Percentiles rank a stretch among this genome's conserved stretches.
Conservation (phyloP, 2,113 vertebrate species). For the Ascaphus truei region DNA sequence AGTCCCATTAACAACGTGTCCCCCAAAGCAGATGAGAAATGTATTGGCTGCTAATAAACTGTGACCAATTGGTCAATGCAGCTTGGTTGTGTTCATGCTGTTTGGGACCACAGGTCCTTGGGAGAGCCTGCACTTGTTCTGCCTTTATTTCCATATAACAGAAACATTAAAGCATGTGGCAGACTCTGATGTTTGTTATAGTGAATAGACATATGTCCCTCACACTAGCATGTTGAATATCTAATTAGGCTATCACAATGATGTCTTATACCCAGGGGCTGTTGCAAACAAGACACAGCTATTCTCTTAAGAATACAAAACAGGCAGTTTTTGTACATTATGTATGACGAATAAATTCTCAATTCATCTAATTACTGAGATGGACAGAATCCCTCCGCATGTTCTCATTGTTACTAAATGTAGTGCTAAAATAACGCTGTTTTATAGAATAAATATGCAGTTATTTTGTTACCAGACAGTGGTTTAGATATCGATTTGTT, state of each 20-base stretch:
- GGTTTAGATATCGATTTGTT: no score
- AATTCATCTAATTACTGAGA: constrained; percentile 44
- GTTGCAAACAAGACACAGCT: constrained; percentile 61
- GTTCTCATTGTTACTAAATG: no score
- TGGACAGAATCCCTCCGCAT: background rate
- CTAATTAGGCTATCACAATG: constrained; percentile 67
- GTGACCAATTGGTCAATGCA: constrained; percentile 86
- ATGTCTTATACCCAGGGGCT: constrained; percentile 57
- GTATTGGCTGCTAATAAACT: constrained; percentile 97
- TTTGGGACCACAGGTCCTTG: constrained; percentile 79
- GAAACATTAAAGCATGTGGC: constrained; percentile 53
- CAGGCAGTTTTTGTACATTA: background rate
- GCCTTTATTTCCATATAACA: constrained; percentile 49
- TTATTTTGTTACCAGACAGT: no score
- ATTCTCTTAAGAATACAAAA: constrained; percentile 56
- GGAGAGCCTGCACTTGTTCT: constrained; percentile 78
- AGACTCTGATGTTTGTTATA: constrained; percentile 47
- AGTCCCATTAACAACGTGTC: constrained; percentile 70
- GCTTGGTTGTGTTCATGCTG: constrained; percentile 70
- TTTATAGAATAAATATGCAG: no score
- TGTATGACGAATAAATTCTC: constrained; percentile 58
- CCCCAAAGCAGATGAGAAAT: constrained; percentile 85
- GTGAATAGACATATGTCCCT: constrained; percentile 71
- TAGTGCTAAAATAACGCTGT: no score
- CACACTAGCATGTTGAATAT: constrained; percentile 60